Evolutionary conservation across 2,888 invertebrate species (phyloP).

Genomic region (Vandiemenella viatica): DNA sequence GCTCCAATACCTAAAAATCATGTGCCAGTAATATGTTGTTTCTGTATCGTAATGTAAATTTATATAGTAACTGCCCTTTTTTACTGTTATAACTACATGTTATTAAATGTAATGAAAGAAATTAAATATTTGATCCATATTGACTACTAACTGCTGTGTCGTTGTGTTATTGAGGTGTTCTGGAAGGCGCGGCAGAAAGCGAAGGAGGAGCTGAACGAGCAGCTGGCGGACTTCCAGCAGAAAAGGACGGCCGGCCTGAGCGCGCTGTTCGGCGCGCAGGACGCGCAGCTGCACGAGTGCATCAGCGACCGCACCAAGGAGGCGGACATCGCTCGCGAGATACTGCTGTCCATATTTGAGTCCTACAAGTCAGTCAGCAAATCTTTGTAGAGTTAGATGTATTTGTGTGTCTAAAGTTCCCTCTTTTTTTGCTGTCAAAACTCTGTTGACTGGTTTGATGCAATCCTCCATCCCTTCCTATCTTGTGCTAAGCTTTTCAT

Average conservation of each 20-base stretch:
- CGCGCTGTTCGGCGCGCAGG: conserved; percentile 76
- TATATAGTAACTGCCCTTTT: too few relatives aligned
- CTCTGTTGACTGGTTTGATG: too few relatives aligned
- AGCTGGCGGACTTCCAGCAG: conserved; percentile 70
- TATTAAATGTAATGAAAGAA: too few relatives aligned
- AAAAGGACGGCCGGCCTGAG: conserved; percentile 82
- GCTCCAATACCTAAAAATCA: too few relatives aligned
- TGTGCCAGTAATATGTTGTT: too few relatives aligned
- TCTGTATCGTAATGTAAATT: too few relatives aligned
- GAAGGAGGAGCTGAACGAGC: conserved; percentile 63
- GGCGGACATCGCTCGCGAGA: conserved; percentile 53
- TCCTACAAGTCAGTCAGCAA: conserved; percentile 49
- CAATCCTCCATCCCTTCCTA: too few relatives aligned
- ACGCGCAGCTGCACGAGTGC: conserved; percentile 61
- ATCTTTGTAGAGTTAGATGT: too few relatives aligned
- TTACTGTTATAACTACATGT: too few relatives aligned
- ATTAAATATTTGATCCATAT: not conserved
- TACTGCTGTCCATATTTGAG: conserved; percentile 57
- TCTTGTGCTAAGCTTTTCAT: too few relatives aligned
- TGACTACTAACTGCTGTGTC: not conserved
- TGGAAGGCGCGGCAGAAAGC: conserved; percentile 74
- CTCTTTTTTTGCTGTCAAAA: too few relatives aligned
- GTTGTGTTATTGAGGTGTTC: conserved; percentile 40
- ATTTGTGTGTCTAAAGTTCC: too few relatives aligned
- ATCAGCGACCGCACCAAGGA: conserved; percentile 67